Base-by-base conservation (phyloP, 2,113 vertebrate species). In the Malurus cyaneus region DNA sequence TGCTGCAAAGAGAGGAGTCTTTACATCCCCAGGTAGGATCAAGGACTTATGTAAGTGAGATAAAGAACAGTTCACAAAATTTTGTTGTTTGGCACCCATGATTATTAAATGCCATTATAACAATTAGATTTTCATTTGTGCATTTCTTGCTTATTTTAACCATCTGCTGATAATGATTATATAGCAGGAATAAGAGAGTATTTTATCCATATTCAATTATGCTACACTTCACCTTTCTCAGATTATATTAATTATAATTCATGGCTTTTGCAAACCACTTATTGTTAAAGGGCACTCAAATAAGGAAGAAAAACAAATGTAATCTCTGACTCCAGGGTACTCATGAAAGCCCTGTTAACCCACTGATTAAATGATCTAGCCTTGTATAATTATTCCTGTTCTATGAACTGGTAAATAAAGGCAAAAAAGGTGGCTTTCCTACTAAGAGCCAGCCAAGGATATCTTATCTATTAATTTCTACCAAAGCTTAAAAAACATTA, bases 161-260 rank as follows among this genome's bases (percentile, higher is more conserved):
- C 69, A 52, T 60, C 47, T 74, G 60, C 44, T 73, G 39, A 31
- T 70, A 76, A 83, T 70, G 78, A 83, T 79, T 82, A 80, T 16
- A 36, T 8, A 86, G 59, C 39, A 90, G 47, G 42, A 60, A 44
- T 34, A 79, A 54, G 29, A 87, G 13, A 95, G 18, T 1, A 77
- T 82, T 88, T 34, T 73, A 53, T 47, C 18, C 31, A 32, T 32
- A 70, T 66, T 80, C 56, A 93, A 49, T 92, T 91, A 81, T 20
- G 36, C 18, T 60, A 44, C 20, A 80, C n/a, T 90, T 91, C 69
- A 92, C 44, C n/a, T 88, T 92, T 88, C 49, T 77, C 64, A 64
- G 69, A 86, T 88, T 89, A 54, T 86, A 78, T 52, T 80, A 92
- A 80, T 89, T 94, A 44, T 44, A 86, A 93, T 71, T 83, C 52